phyloP scores from a whole-genome alignment of 2,888 invertebrate genomes.

The Dynastes grantii region DNA sequence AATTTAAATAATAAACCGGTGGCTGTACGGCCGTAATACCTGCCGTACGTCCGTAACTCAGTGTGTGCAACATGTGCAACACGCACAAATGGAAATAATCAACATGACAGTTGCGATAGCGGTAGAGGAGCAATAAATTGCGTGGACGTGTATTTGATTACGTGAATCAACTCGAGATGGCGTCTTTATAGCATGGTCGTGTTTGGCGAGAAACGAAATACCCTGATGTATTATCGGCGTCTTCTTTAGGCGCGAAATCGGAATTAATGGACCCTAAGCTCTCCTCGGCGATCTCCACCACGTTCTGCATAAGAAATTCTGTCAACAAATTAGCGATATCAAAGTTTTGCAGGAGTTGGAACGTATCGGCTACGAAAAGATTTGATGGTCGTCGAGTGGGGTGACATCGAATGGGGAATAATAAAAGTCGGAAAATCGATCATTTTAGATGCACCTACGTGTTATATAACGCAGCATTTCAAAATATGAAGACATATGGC shows the following conservation, averaged over 20 bases:
- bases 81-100: neutral
- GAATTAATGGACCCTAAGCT: constrained; percentile 60
- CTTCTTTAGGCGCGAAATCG: constrained; percentile 58
- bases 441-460: neutral
- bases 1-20: constrained; percentile 58
- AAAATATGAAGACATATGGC: too few relatives aligned
- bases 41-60: neutral
- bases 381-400: neutral
- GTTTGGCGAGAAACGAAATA: neutral
- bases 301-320: constrained; percentile 68
- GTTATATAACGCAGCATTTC: too few relatives aligned
- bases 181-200: neutral
- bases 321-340: constrained; percentile 67
- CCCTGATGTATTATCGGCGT: constrained; percentile 53
- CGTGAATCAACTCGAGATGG: neutral
- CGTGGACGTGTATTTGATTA: neutral
- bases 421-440: constrained; percentile 5
- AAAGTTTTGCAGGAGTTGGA: constrained; percentile 49
- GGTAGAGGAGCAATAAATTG: constrained; percentile 56
- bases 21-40: constrained; percentile 38
- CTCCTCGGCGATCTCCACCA: constrained; percentile 63
- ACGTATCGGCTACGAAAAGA: neutral
- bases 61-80: neutral
- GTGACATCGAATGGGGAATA: neutral
- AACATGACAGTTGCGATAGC: constrained; percentile 56